Evolutionary conservation across 2,888 invertebrate genomes (phyloP).

Genomic region (Leptinotarsa juncta): DNA sequence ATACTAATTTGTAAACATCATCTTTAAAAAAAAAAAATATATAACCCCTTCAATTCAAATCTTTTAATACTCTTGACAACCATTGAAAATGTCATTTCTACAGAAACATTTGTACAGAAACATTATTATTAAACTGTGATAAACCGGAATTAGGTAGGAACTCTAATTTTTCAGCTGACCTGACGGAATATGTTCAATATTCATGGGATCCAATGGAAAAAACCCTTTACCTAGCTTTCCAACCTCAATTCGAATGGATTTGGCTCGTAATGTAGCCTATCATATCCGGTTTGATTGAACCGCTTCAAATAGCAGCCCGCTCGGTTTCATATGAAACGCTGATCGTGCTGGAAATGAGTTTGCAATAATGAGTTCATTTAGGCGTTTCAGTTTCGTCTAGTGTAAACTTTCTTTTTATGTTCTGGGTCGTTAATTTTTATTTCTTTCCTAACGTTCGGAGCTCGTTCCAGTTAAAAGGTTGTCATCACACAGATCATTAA

Average conservation of each 20-base stretch:
- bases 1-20: no score
- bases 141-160: no score
- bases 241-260: constrained; percentile 13
- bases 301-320: constrained; percentile 7
- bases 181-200: not conserved
- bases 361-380: constrained; percentile 15
- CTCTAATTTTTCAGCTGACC: not conserved
- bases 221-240: not conserved
- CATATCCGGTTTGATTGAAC: constrained; percentile 23
- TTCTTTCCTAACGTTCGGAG: not conserved
- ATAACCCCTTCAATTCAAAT: no score
- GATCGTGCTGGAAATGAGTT: constrained; percentile 16
- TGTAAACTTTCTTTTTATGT: constrained; percentile 1
- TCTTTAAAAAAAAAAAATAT: no score
- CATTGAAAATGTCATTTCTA: no score
- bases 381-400: constrained; percentile 2
- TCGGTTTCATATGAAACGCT: not conserved
- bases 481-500: constrained; percentile 3
- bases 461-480: constrained; percentile 11
- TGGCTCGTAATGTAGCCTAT: constrained; percentile 19
- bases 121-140: no score
- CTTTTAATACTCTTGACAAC: no score
- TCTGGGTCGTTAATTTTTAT: not conserved
- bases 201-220: not conserved
- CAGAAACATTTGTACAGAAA: no score